These are phyloP conservation scores for Dicrurus megarhynchus DNA, from an alignment of 2,113 vertebrate species.

Conservation along the genomic window DNA sequence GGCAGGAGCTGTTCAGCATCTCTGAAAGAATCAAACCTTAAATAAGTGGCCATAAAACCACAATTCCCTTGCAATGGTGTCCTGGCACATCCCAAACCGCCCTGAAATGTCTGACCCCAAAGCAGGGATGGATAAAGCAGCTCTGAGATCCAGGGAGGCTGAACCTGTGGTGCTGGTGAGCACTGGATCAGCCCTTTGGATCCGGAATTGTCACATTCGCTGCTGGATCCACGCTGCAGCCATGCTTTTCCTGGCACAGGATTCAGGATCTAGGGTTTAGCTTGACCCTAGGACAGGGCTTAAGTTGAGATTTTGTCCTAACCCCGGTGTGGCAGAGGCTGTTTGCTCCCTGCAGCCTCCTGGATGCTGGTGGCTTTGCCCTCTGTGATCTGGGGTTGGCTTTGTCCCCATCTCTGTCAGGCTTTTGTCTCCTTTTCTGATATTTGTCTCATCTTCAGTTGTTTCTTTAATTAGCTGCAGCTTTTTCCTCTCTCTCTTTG, in stretches of 20 bases:
- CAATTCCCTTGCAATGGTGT: too few species aligned
- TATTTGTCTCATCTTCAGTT: background rate
- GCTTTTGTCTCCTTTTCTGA: background rate
- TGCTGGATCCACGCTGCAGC: background rate
- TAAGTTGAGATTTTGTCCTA: background rate
- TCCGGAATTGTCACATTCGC: background rate
- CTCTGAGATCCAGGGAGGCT: background rate
- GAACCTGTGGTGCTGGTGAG: rapidly evolving
- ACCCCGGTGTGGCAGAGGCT: background rate
- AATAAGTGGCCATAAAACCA: background rate
- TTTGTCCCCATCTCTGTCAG: background rate
- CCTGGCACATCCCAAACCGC: background rate
- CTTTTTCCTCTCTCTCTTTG: background rate
- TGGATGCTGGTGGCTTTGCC: background rate
- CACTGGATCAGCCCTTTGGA: background rate
- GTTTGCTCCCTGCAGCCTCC: background rate
- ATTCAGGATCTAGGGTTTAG: background rate
- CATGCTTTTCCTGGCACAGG: background rate
- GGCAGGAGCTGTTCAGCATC: background rate
- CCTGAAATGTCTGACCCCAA: background rate
- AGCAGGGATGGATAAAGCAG: background rate
- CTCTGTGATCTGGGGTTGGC: background rate
- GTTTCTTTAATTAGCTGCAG: background rate
- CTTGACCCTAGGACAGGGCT: background rate
- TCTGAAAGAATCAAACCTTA: background rate